These are phyloP conservation scores for Papilio elwesi DNA, from an alignment of 2,888 invertebrate species.

Conservation along the genomic window DNA sequence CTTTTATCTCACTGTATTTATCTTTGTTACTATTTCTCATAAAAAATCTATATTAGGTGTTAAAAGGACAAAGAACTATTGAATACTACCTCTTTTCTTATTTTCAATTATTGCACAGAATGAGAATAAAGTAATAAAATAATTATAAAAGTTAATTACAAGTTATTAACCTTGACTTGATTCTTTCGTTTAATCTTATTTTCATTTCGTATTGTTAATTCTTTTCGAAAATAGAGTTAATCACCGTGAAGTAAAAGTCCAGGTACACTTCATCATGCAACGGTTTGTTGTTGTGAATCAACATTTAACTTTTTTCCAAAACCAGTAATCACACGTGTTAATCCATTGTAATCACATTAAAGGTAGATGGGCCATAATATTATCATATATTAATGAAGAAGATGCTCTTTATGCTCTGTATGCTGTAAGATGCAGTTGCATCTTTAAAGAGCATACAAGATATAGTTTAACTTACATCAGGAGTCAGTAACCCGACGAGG, in stretches of 20 bases:
- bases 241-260: conserved; percentile 22
- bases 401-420: too few species aligned
- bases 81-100: background rate
- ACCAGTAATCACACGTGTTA: too few species aligned
- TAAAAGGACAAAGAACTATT: conserved; percentile 7
- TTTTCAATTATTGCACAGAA: conserved; percentile 13
- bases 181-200: conserved; percentile 15
- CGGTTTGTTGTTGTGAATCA: conserved; percentile 2
- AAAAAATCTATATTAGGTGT: background rate
- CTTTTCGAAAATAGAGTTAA: conserved; percentile 2
- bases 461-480: conserved; percentile 80
- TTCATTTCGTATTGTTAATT: conserved; percentile 15
- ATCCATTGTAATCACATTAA: too few species aligned
- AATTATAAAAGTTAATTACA: conserved; percentile 5
- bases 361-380: too few species aligned
- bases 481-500: conserved; percentile 86
- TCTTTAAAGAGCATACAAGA: too few species aligned
- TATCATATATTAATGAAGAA: too few species aligned
- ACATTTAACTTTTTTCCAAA: background rate
- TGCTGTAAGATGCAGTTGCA: too few species aligned
- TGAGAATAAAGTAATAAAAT: conserved; percentile 15
- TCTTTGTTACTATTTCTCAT: conserved; percentile 3
- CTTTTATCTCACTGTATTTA: background rate
- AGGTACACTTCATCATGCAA: conserved; percentile 10
- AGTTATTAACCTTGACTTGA: conserved; percentile 18